Conservation (phyloP, 1,140 invertebrate species). For the Dreissena polymorpha region DNA sequence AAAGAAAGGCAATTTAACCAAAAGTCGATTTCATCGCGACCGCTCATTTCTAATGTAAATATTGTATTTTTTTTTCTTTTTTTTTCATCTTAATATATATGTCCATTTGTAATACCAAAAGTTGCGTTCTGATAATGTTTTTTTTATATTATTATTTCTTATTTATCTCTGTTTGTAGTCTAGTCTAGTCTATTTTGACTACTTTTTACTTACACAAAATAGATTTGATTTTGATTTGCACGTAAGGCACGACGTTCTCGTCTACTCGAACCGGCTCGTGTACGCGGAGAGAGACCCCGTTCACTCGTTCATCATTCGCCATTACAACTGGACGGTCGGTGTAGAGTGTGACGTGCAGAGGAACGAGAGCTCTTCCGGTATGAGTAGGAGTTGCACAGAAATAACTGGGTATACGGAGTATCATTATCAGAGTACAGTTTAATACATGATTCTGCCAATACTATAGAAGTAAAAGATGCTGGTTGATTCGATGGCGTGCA, state of each 20-base stretch:
- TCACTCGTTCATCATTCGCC: constrained; percentile 38
- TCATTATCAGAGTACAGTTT: background rate
- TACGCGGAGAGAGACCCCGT: constrained; percentile 48
- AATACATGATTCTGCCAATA: background rate
- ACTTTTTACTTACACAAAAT: background rate
- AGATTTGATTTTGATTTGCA: background rate
- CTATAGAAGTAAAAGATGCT: background rate
- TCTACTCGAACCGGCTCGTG: constrained; percentile 36
- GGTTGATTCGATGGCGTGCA: background rate
- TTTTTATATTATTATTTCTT: no score
- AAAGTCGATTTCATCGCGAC: no score
- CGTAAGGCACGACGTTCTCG: background rate
- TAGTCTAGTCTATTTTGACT: no score
- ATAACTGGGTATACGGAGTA: background rate
- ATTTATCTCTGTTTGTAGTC: no score
- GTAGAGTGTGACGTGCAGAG: constrained; percentile 41
- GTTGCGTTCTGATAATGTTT: no score
- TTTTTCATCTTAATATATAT: no score
- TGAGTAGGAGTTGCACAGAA: background rate
- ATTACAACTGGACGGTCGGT: constrained; percentile 22
- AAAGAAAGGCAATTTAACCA: no score
- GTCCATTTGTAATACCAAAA: no score
- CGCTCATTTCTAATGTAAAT: no score
- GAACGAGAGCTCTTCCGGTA: constrained; percentile 1
- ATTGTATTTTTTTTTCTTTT: no score